Evolutionary conservation across 2,888 invertebrate genomes (phyloP).

Genomic region (Trissonchulus sp.): DNA sequence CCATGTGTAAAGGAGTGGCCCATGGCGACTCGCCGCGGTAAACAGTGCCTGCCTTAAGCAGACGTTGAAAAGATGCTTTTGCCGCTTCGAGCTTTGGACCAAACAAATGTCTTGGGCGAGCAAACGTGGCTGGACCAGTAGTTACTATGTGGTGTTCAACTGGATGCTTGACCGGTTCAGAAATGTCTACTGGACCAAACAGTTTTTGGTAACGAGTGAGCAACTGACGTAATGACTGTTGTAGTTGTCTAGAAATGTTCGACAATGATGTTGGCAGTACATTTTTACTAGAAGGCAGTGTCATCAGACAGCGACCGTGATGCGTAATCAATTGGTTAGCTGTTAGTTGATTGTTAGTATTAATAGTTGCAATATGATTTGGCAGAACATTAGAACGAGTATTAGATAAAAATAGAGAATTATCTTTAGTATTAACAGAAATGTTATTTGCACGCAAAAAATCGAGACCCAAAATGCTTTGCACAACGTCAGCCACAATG

Average conservation of each 20-base stretch:
- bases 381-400: not conserved
- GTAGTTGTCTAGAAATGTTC: not conserved
- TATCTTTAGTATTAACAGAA: not conserved
- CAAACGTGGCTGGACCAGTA: constrained; percentile 19
- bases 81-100: constrained; percentile 17
- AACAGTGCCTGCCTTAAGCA: not conserved
- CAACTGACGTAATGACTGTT: not conserved
- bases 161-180: constrained; percentile 17
- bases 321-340: not conserved
- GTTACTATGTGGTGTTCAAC: constrained; percentile 22
- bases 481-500: constrained; percentile 8
- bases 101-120: constrained; percentile 6
- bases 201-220: not conserved
- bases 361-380: too few relatives aligned
- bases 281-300: too few relatives aligned
- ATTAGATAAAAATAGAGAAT: not conserved
- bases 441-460: constrained; percentile 1
- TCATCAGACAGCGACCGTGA: too few relatives aligned
- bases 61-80: not conserved
- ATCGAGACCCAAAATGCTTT: constrained; percentile 8
- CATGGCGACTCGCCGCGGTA: constrained; percentile 17
- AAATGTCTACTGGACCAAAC: not conserved
- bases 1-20: constrained; percentile 21
- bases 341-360: not conserved
- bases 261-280: not conserved